Evolutionary conservation across 2,888 invertebrate genomes (phyloP).

Genomic region (Catocala sponsa): DNA sequence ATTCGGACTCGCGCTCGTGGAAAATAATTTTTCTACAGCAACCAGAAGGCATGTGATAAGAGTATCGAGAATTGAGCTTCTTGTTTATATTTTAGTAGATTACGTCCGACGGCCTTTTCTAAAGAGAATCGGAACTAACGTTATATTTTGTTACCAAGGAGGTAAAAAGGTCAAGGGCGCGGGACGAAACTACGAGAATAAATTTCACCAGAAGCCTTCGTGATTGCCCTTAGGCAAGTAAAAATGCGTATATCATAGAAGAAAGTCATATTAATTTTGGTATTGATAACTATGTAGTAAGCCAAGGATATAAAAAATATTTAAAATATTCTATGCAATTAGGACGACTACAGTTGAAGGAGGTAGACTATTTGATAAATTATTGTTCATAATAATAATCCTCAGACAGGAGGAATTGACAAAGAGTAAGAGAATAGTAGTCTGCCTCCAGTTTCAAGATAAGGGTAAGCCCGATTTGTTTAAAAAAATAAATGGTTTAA

Average conservation of each 20-base stretch:
- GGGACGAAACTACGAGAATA: slow-evolving; percentile 3
- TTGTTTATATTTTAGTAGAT: slow-evolving; percentile 12
- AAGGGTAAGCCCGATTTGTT: too few species aligned
- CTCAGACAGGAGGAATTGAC: too few species aligned
- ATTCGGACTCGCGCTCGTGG: too few species aligned
- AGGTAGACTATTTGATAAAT: too few species aligned
- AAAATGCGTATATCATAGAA: slow-evolving; percentile 6
- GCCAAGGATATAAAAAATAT: too few species aligned
- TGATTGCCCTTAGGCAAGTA: neutral
- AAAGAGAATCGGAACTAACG: slow-evolving; percentile 11
- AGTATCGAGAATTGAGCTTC: neutral
- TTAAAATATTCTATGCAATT: too few species aligned
- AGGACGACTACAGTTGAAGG: too few species aligned
- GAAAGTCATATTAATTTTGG: slow-evolving; percentile 1
- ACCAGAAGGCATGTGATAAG: neutral
- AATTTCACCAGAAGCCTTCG: slow-evolving; percentile 6
- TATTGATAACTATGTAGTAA: neutral
- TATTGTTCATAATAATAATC: too few species aligned
- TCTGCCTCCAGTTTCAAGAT: too few species aligned
- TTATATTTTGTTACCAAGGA: slow-evolving; percentile 12
- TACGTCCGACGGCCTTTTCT: slow-evolving; percentile 14
- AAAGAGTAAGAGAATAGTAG: too few species aligned
- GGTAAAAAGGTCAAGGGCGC: slow-evolving; percentile 17
- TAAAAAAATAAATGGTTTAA: too few species aligned
- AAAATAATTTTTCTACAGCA: neutral